Evolutionary conservation across 2,888 invertebrate species (phyloP).

Genomic region (Pyralis farinalis): DNA sequence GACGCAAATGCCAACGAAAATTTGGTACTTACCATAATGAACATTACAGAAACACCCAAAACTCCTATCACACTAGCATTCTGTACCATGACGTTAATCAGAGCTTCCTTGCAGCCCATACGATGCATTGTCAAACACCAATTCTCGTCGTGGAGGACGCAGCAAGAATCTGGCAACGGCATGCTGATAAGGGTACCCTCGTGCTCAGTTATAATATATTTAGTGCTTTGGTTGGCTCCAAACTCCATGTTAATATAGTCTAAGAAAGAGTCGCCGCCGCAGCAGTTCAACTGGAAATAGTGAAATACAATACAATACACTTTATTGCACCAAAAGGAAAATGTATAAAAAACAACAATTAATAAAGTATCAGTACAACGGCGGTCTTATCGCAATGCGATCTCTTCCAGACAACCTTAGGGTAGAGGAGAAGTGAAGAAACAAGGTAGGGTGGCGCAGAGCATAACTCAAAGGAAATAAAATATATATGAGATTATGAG

Average conservation of each 20-base stretch:
- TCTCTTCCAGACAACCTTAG: too few relatives aligned
- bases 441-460: too few relatives aligned
- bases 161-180: conserved; percentile 51
- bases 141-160: conserved; percentile 27
- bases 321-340: too few relatives aligned
- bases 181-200: conserved; percentile 34
- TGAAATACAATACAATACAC: too few relatives aligned
- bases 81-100: conserved; percentile 49
- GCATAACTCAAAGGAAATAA: too few relatives aligned
- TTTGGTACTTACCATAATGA: conserved; percentile 52
- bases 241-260: conserved; percentile 55
- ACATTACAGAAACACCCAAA: conserved; percentile 68
- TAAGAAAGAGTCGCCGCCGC: conserved; percentile 51
- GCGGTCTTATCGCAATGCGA: too few relatives aligned
- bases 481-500: too few relatives aligned
- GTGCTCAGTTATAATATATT: conserved; percentile 33
- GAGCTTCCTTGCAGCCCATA: conserved; percentile 46
- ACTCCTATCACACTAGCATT: conserved; percentile 65
- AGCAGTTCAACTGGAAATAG: conserved; percentile 58
- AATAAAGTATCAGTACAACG: too few relatives aligned
- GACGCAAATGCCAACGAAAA: too few relatives aligned
- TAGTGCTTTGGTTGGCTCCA: conserved; percentile 42
- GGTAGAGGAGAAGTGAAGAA: too few relatives aligned
- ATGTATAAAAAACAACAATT: too few relatives aligned
- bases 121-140: conserved; percentile 43